Conservation (phyloP, 2,888 invertebrate species). For the Eremobia ochroleuca region DNA sequence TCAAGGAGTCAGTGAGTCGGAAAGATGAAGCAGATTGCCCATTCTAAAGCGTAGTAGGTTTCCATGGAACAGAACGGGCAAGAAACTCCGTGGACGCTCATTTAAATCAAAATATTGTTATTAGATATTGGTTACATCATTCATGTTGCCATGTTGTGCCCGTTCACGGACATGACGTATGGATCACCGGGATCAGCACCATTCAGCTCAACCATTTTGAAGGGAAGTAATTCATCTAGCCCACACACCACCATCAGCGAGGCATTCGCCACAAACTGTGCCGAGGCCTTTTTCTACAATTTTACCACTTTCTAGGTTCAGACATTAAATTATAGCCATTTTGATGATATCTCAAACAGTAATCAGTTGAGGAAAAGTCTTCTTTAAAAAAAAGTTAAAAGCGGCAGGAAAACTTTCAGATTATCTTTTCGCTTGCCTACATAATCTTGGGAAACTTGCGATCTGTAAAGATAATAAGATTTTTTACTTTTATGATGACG, state of each 20-base stretch:
- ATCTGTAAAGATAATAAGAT: conserved; percentile 42
- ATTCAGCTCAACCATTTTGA: not conserved
- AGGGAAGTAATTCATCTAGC: not conserved
- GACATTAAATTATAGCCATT: not conserved
- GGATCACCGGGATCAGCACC: not conserved
- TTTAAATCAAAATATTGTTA: not conserved
- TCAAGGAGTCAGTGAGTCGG: not conserved
- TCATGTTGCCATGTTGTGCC: too few relatives aligned
- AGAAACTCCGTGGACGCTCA: not conserved
- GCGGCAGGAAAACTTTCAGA: not conserved
- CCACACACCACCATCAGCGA: not conserved
- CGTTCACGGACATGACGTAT: not conserved
- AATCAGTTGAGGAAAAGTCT: not conserved
- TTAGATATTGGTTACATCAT: too few relatives aligned
- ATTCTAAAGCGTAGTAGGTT: not conserved
- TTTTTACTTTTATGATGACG: conserved; percentile 13
- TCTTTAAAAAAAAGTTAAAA: not conserved
- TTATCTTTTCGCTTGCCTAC: conserved; percentile 18
- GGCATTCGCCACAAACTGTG: not conserved
- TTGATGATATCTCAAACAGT: not conserved
- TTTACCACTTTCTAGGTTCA: not conserved
- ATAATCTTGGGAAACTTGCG: not conserved
- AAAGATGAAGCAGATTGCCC: not conserved
- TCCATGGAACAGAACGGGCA: not conserved
- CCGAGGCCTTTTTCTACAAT: not conserved